phyloP scores from a whole-genome alignment of 2,113 vertebrate species.

The Gulo gulo region DNA sequence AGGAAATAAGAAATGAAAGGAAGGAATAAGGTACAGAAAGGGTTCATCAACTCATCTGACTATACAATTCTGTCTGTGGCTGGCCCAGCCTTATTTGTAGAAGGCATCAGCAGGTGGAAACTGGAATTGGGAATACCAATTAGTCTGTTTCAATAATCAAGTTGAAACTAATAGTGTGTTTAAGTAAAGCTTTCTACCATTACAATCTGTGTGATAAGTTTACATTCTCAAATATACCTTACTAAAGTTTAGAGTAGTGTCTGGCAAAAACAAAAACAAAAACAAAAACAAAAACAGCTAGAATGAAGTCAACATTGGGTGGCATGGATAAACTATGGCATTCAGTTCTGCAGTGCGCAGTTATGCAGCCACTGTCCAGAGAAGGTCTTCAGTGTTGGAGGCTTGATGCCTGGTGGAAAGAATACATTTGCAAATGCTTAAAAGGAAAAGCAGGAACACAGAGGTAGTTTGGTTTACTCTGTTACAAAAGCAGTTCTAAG shows the following conservation, averaged over 20 bases:
- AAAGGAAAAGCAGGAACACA: background rate
- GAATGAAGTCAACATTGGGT: background rate
- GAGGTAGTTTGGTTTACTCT: background rate
- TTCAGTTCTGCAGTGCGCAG: background rate
- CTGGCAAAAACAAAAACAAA: background rate
- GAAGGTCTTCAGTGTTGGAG: background rate
- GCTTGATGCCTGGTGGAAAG: background rate
- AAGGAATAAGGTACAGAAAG: background rate
- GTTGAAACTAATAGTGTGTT: conserved; percentile 16
- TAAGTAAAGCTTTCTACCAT: conserved; percentile 33
- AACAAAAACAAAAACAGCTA: background rate
- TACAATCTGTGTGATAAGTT: conserved; percentile 13
- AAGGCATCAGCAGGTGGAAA: background rate
- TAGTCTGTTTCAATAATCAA: conserved; percentile 29
- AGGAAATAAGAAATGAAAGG: background rate
- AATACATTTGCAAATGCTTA: background rate
- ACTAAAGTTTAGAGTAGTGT: conserved; percentile 7
- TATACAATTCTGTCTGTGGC: background rate
- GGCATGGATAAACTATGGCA: background rate
- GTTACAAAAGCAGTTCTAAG: conserved; percentile 17
- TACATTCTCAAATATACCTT: conserved; percentile 33
- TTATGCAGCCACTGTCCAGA: conserved; percentile 13
- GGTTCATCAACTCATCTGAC: background rate
- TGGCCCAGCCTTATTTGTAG: background rate
- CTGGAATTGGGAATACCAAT: background rate